These are phyloP conservation scores for Hirtodrosophila alboralis DNA, from an alignment of 2,888 invertebrate species.

Conservation along the genomic window DNA sequence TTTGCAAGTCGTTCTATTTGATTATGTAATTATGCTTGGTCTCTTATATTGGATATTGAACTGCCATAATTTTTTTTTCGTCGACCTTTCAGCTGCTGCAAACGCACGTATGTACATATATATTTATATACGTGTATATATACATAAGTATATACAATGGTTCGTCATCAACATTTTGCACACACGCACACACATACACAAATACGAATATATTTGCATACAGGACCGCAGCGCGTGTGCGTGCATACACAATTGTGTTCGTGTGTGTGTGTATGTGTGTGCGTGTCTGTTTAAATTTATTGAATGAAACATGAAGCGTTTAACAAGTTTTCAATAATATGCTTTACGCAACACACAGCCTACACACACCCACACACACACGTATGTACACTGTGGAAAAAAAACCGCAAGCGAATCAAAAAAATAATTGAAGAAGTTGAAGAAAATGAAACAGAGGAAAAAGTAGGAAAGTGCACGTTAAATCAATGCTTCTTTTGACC, in stretches of 20 bases:
- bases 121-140: constrained; percentile 45
- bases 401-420: constrained; percentile 33
- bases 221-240: background rate
- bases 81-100: constrained; percentile 53
- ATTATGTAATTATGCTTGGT: constrained; percentile 83
- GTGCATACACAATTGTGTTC: constrained; percentile 13
- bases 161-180: constrained; percentile 71
- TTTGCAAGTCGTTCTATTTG: constrained; percentile 73
- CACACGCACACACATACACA: constrained; percentile 23
- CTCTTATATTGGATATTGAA: constrained; percentile 81
- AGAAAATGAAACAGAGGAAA: constrained; percentile 48
- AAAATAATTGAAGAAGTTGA: constrained; percentile 4
- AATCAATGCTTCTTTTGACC: constrained; percentile 81
- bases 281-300: constrained; percentile 35
- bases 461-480: constrained; percentile 65
- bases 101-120: constrained; percentile 22
- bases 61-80: constrained; percentile 46
- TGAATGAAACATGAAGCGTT: constrained; percentile 54
- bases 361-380: constrained; percentile 26
- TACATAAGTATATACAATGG: no score
- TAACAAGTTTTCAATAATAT: constrained; percentile 58
- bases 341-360: constrained; percentile 64
- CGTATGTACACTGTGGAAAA: constrained; percentile 25
- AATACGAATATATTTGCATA: constrained; percentile 1
- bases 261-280: constrained; percentile 15